Evolutionary conservation across 2,113 vertebrate species (phyloP), one percentile per base, ranked within the genome.

Genomic region (Pelmatolapia mariae): DNA sequence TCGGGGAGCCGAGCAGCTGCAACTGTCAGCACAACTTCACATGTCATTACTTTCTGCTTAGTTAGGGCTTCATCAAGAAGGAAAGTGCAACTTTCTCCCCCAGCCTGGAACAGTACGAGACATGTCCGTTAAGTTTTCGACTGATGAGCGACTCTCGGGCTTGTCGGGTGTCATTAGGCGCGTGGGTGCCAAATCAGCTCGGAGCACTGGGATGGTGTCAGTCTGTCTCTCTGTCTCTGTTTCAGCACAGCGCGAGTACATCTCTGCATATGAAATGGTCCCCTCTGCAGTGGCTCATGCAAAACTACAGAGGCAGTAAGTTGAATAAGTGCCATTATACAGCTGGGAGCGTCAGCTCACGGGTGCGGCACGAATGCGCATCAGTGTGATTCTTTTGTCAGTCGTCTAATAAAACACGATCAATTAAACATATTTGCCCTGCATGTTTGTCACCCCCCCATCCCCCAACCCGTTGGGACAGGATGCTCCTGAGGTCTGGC

Each of bases 11-110:
- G 66, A 89, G 93, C 94, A 95, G 95, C 94, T 96, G 96, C 95
- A 89, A 90, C 95, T 95, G 96, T 97, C 96, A 97, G 96, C 96
- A 96, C 92, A 96, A 94, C 96, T 96, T 96, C 96, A 96, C 95
- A 96, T 96, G 95, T 95, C 95, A 96, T 97, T 96, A 96, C 95
- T 94, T 96, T 96, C 95, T 96, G 96, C 95, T 96, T 95, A 96
- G 95, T 94, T 95, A 93, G 93, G 95, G 94, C 94, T 96, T 96
- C 94, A 93, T 94, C 93, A 91, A 91, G 91, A 92, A 89, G 92
- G 94, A 93, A 95, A 96, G 93, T 95, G 90, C 92, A 95, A 94
- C 94, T 95, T 91, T 93, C 85, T 85, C 82, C 84, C 50, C 45
- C 68, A 80, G 78, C 57, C 85, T 36, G 22, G 82, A 90, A 90